Evolutionary conservation across 2,888 invertebrate species (phyloP), one percentile per base, ranked within the genome.

Genomic region (Trilocha varians): DNA sequence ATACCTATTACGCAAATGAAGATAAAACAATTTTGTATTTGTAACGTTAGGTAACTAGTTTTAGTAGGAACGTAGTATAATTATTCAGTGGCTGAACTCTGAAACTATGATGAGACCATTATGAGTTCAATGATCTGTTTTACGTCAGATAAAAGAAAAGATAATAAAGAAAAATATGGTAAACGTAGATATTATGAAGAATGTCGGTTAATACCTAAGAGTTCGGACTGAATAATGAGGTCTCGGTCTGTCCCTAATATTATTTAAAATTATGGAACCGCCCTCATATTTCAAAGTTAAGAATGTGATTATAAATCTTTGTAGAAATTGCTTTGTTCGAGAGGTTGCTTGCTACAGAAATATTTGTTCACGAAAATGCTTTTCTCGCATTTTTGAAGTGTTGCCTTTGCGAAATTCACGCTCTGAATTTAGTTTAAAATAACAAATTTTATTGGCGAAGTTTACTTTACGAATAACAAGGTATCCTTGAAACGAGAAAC

Each of bases 301-400:
- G 53, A 52, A 56, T 56, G 46, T 50, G 50, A 49, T 50, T 53
- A 50, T 46, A 50, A 49, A 48, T 47, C 45, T 51, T 48, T 42
- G 38, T 47, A 48, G 48, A 49, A 39, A 43, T 44, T 25, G 46
- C 44, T 45, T 51, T 47, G 43, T 49, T 47, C 44, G 41, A 48
- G 53, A 51, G 39, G 47, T 43, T 43, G 46, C 43, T 39, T 33
- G 38, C 18, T 46, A 38, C 44, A 38, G 42, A 35, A 52, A 52
- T 52, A 47, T 46, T 51, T 44, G 37, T 49, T 46, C 52, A 53
- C 52, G 48, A 56, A 58, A 57, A 55, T 44, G 39, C 48, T 53
- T 42, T 38, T 34, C 34, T 38, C 42, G 45, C 39, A 47, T 55
- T 51, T 52, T 45, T 36, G 25, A 47, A 48, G 43, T 44, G 41